These are phyloP conservation scores for Hylia prasina DNA, from an alignment of 2,113 vertebrate genomes.

Conservation along the genomic window DNA sequence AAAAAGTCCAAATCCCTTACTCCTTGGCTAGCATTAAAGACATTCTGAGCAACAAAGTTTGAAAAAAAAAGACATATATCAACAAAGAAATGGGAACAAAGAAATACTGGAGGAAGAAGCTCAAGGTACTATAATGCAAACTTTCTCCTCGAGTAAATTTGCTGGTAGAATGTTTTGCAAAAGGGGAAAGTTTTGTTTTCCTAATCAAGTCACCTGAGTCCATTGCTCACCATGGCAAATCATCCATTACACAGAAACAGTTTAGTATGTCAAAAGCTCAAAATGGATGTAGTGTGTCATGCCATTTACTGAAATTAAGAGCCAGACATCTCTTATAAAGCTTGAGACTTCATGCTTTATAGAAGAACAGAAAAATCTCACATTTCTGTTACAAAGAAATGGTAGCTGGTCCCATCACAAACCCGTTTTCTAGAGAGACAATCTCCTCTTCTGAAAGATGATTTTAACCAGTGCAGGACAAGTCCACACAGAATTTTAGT, in stretches of 20 bases:
- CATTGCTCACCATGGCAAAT: conserved; percentile 47
- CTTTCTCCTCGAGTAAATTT: conserved; percentile 36
- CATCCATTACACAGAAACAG: conserved; percentile 48
- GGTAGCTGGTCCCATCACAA: conserved; percentile 4
- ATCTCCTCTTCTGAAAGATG: conserved; percentile 38
- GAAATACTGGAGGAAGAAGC: conserved; percentile 65
- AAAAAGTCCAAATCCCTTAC: conserved; percentile 95
- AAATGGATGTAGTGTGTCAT: conserved; percentile 93
- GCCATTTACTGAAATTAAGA: conserved; percentile 83
- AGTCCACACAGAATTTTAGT: background rate
- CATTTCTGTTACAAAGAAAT: background rate
- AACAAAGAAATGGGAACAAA: conserved; percentile 75
- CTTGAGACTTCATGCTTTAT: background rate
- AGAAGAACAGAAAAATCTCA: conserved; percentile 1
- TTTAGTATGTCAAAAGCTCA: conserved; percentile 65
- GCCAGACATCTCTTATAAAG: conserved; percentile 56
- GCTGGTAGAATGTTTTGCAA: background rate
- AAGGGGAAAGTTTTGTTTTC: conserved; percentile 4
- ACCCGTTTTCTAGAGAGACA: conserved; percentile 64
- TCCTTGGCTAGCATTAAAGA: conserved; percentile 99
- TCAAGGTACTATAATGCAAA: conserved; percentile 37
- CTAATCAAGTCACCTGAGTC: conserved; percentile 51
- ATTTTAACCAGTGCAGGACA: background rate
- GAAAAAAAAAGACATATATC: conserved; percentile 90
- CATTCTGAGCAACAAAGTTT: conserved; percentile 93